These are phyloP conservation scores for Alfaro cultratus DNA, from an alignment of 2,797 vertebrate genomes.

Conservation along the genomic window DNA sequence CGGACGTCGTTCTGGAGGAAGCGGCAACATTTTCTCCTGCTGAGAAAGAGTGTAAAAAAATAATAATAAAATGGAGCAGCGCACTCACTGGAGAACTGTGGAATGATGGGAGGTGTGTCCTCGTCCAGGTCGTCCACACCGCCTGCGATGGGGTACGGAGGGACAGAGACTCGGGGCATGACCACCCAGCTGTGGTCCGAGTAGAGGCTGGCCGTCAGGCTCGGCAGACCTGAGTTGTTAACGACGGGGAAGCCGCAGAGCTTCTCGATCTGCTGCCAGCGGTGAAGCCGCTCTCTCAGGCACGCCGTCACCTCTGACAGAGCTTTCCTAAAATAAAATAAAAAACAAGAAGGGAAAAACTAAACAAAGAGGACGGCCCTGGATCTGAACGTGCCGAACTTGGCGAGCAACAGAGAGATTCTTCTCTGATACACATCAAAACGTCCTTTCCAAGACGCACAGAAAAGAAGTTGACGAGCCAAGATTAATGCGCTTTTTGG, in stretches of 20 bases:
- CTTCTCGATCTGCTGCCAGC: constrained; percentile 99
- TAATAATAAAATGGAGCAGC: accelerated
- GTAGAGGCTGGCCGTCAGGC: constrained; percentile 93
- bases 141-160: constrained; percentile 96
- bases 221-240: constrained; percentile 94
- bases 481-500: background rate
- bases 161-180: constrained; percentile 95
- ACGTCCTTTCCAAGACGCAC: background rate
- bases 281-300: constrained; percentile 94
- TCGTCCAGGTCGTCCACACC: constrained; percentile 99
- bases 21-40: too few species aligned
- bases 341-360: background rate
- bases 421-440: background rate
- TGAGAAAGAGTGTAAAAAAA: too few species aligned
- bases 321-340: constrained; percentile 83
- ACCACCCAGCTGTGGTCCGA: constrained; percentile 99
- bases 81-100: constrained; percentile 91
- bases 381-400: background rate
- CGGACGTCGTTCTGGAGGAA: background rate
- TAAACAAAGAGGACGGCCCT: background rate
- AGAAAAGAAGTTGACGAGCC: background rate
- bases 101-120: constrained; percentile 95
- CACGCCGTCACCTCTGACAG: constrained; percentile 96
- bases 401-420: background rate
- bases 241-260: constrained; percentile 95